A percentile compares a stretch with the other conserved stretches of the same genome.
phyloP scores from a whole-genome alignment of 2,888 invertebrate species.

The Tachina lurida region DNA sequence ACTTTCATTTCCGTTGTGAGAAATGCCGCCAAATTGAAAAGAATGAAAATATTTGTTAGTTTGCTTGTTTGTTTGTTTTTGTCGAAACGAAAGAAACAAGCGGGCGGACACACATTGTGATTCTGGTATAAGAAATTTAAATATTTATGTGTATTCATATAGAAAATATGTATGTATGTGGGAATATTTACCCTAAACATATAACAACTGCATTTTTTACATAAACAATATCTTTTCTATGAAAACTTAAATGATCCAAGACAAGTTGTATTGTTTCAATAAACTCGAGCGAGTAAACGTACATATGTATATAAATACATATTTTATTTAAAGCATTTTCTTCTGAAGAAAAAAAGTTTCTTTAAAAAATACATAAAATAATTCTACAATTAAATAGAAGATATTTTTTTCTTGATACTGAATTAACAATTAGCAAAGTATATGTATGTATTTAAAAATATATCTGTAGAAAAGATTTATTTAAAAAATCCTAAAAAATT shows the following conservation, averaged over 20 bases:
- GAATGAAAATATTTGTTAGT: neutral
- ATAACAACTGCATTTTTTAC: conserved; percentile 15
- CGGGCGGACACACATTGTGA: neutral
- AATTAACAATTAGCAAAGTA: too few relatives aligned
- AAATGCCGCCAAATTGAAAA: conserved; percentile 1
- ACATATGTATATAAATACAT: too few relatives aligned
- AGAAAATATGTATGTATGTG: neutral
- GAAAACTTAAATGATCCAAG: neutral
- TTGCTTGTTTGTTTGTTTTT: neutral
- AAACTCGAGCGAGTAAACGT: neutral
- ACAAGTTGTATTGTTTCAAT: neutral
- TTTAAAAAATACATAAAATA: too few relatives aligned
- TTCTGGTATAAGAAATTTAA: conserved; percentile 22
- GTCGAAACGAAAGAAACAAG: neutral
- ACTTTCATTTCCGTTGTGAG: conserved; percentile 39
- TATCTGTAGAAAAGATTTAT: too few relatives aligned
- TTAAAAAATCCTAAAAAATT: too few relatives aligned
- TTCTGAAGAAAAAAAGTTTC: too few relatives aligned
- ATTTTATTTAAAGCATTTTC: too few relatives aligned
- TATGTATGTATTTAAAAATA: too few relatives aligned
- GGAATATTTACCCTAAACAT: conserved; percentile 3
- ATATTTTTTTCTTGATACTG: too few relatives aligned
- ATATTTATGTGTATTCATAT: neutral
- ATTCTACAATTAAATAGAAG: too few relatives aligned
- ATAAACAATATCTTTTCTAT: conserved; percentile 18